Conservation (phyloP, 2,113 vertebrate genomes). For the Ondatra zibethicus region DNA sequence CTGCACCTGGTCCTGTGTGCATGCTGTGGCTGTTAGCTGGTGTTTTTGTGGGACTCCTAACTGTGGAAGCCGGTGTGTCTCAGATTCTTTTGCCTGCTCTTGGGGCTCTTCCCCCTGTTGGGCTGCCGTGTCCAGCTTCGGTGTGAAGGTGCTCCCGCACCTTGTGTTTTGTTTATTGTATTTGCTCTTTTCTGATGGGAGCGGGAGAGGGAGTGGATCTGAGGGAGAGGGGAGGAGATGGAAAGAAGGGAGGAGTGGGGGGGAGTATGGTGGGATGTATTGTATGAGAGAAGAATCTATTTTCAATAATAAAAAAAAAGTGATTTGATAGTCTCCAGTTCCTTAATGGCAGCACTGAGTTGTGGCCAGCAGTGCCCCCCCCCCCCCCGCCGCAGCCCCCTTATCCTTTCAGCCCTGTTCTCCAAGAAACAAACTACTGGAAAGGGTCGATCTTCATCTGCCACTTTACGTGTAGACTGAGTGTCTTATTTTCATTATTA, state of each 20-base stretch:
- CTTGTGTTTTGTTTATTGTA: neutral
- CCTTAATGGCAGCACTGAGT: neutral
- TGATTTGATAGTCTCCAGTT: neutral
- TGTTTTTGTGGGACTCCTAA: neutral
- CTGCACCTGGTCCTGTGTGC: neutral
- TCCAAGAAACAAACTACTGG: neutral
- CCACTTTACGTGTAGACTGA: neutral
- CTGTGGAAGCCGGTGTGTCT: neutral
- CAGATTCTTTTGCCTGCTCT: neutral
- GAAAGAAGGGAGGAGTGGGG: neutral
- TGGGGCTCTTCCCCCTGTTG: neutral
- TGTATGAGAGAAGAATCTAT: neutral
- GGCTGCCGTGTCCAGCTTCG: neutral
- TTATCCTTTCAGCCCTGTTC: neutral
- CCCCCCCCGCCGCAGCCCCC: neutral
- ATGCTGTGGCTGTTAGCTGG: neutral
- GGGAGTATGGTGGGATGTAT: neutral
- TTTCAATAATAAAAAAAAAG: neutral
- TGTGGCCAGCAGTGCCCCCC: neutral
- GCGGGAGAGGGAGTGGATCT: neutral
- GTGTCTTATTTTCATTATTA: slow-evolving; percentile 7
- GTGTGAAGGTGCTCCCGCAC: neutral
- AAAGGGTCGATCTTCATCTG: neutral
- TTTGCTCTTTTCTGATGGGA: neutral
- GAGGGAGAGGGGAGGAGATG: neutral